Conservation (phyloP, 2,797 vertebrate genomes). For the Nasua narica region DNA sequence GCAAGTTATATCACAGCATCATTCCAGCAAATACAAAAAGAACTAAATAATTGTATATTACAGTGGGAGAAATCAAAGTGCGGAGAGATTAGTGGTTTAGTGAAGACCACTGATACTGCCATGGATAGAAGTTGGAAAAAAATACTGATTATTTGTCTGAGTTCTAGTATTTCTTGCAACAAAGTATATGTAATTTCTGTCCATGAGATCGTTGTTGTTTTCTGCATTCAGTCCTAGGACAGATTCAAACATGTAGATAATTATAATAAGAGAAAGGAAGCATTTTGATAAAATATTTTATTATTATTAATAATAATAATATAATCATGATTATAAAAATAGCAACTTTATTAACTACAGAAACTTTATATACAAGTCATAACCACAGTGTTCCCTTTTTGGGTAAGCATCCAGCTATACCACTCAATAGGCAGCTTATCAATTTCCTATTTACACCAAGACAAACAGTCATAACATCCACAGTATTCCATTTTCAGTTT, state of each 20-base stretch:
- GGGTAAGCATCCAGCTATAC: conserved; percentile 68
- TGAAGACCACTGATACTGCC: neutral
- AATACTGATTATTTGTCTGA: neutral
- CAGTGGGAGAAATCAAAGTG: neutral
- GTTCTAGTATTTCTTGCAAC: neutral
- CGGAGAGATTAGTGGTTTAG: neutral
- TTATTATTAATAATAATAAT: conserved; percentile 85
- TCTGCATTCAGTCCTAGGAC: neutral
- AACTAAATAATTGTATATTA: neutral
- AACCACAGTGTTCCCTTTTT: conserved; percentile 80
- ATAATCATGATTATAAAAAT: conserved; percentile 88
- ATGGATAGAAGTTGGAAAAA: neutral
- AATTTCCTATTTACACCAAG: conserved; percentile 75
- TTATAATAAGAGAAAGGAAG: conserved; percentile 69
- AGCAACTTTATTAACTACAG: conserved; percentile 84
- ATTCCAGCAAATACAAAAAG: neutral
- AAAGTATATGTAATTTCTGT: neutral
- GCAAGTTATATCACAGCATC: neutral
- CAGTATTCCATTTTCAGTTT: conserved; percentile 75
- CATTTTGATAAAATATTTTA: conserved; percentile 87
- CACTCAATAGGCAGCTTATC: conserved; percentile 75
- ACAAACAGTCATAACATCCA: conserved; percentile 71
- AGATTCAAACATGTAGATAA: neutral
- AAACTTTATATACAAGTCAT: conserved; percentile 82
- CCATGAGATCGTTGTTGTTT: neutral